These are phyloP conservation scores for Mastacembelus armatus DNA, from an alignment of 2,797 vertebrate genomes.

Conservation along the genomic window DNA sequence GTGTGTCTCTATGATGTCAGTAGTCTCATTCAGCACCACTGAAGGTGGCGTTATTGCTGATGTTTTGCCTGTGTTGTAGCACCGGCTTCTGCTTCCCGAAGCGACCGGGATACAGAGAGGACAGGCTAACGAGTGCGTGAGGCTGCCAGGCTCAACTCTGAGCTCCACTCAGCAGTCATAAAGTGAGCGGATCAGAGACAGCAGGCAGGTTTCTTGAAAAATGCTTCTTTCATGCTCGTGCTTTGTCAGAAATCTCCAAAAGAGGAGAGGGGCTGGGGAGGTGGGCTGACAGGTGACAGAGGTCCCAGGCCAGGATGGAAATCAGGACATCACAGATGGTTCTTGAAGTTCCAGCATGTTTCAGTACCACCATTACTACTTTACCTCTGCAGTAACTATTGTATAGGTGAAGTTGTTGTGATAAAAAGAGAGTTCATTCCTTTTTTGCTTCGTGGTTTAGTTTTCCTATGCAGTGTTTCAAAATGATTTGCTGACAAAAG, in stretches of 20 bases:
- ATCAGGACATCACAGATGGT: slow-evolving; percentile 2
- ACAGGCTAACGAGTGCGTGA: slow-evolving; percentile 58
- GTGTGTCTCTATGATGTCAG: slow-evolving; percentile 55
- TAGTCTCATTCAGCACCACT: slow-evolving; percentile 51
- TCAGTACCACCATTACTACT: too few relatives aligned
- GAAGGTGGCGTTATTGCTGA: slow-evolving; percentile 60
- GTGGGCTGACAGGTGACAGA: background rate
- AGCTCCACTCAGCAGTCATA: slow-evolving; percentile 24
- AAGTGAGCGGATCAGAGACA: slow-evolving; percentile 59
- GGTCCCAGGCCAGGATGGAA: slow-evolving; percentile 30
- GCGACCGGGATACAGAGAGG: slow-evolving; percentile 46
- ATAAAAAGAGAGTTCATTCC: too few relatives aligned
- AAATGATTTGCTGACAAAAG: slow-evolving; percentile 11
- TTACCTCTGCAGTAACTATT: too few relatives aligned
- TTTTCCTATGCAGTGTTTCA: slow-evolving; percentile 2
- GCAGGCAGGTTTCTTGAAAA: slow-evolving; percentile 20
- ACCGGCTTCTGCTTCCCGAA: slow-evolving; percentile 40
- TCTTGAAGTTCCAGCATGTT: background rate
- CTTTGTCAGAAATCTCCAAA: slow-evolving; percentile 13
- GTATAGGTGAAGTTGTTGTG: too few relatives aligned
- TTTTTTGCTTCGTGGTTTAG: slow-evolving; percentile 7
- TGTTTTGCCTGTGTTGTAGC: slow-evolving; percentile 48
- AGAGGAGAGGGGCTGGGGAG: background rate
- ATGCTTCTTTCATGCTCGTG: slow-evolving; percentile 27
- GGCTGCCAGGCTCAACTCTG: slow-evolving; percentile 51